A percentile compares a stretch with the other conserved stretches of the same genome.
Evolutionary conservation across 2,888 invertebrate species (phyloP).

Genomic region (Archips xylosteana): DNA sequence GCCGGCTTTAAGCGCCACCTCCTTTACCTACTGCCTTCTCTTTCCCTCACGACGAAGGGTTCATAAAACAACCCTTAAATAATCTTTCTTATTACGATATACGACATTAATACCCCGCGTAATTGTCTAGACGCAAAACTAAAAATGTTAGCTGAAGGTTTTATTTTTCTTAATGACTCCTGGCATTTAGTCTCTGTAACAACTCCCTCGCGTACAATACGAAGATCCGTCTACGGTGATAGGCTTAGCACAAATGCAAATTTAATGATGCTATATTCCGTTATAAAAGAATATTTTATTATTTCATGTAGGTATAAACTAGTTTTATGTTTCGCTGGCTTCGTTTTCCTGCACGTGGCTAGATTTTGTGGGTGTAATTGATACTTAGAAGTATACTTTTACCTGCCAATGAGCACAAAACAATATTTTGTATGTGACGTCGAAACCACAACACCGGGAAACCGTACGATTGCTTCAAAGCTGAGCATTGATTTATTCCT

Average conservation of each 20-base stretch:
- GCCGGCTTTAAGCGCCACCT: conserved; percentile 67
- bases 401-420: conserved; percentile 52
- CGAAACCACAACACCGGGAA: conserved; percentile 63
- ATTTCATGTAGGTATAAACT: background rate
- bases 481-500: conserved; percentile 39
- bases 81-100: conserved; percentile 54
- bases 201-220: conserved; percentile 35
- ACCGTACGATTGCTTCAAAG: conserved; percentile 53
- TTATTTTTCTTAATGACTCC: conserved; percentile 17
- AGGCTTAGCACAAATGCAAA: conserved; percentile 35
- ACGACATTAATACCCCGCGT: conserved; percentile 27
- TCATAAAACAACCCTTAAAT: conserved; percentile 63
- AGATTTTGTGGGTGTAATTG: conserved; percentile 42
- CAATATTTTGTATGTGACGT: conserved; percentile 61
- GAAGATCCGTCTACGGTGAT: conserved; percentile 30
- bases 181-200: conserved; percentile 23
- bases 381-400: conserved; percentile 54
- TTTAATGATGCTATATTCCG: conserved; percentile 24
- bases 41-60: conserved; percentile 61
- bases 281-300: conserved; percentile 18
- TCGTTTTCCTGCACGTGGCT: conserved; percentile 50
- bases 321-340: conserved; percentile 51
- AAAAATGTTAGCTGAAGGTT: conserved; percentile 2
- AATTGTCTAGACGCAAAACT: conserved; percentile 22
- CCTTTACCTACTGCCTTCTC: conserved; percentile 66